phyloP scores from a whole-genome alignment of 2,888 invertebrate species.

The Philhelius pedissequus region DNA sequence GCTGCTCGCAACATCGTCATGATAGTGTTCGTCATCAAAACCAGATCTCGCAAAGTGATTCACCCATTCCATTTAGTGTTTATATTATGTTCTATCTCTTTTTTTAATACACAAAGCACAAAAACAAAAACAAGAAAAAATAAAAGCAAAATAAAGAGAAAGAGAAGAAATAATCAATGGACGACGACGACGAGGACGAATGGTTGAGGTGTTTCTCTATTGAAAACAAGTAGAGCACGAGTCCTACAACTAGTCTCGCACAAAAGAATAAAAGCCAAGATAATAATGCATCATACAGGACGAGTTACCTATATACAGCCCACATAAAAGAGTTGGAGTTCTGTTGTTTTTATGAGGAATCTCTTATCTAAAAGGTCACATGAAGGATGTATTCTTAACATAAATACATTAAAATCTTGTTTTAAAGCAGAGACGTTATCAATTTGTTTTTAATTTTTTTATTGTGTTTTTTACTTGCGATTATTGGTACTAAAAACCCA shows the following conservation, averaged over 20 bases:
- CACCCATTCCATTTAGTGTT: slow-evolving; percentile 55
- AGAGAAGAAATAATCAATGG: slow-evolving; percentile 43
- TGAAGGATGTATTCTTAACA: slow-evolving; percentile 67
- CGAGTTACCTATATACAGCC: slow-evolving; percentile 36
- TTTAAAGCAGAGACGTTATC: slow-evolving; percentile 6
- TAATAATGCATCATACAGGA: slow-evolving; percentile 31
- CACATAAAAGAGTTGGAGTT: slow-evolving; percentile 12
- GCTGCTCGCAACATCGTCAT: slow-evolving; percentile 45
- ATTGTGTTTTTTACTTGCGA: too few species aligned
- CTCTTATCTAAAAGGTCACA: slow-evolving; percentile 68
- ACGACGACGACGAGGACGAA: slow-evolving; percentile 8
- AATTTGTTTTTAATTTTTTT: not conserved
- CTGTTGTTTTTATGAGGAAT: slow-evolving; percentile 35
- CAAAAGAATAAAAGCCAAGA: slow-evolving; percentile 46
- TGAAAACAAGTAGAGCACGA: slow-evolving; percentile 49
- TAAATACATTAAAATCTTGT: slow-evolving; percentile 32
- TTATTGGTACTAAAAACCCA: too few species aligned
- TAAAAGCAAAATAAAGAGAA: slow-evolving; percentile 1
- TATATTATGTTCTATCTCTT: not conserved
- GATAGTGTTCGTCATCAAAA: slow-evolving; percentile 26
- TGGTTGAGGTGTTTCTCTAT: not conserved
- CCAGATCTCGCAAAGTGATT: slow-evolving; percentile 58
- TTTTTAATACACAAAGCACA: not conserved
- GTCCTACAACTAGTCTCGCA: slow-evolving; percentile 32
- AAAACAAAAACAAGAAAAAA: slow-evolving; percentile 28